phyloP scores from a whole-genome alignment of 2,888 invertebrate species.

The Tanypteryx hageni region DNA sequence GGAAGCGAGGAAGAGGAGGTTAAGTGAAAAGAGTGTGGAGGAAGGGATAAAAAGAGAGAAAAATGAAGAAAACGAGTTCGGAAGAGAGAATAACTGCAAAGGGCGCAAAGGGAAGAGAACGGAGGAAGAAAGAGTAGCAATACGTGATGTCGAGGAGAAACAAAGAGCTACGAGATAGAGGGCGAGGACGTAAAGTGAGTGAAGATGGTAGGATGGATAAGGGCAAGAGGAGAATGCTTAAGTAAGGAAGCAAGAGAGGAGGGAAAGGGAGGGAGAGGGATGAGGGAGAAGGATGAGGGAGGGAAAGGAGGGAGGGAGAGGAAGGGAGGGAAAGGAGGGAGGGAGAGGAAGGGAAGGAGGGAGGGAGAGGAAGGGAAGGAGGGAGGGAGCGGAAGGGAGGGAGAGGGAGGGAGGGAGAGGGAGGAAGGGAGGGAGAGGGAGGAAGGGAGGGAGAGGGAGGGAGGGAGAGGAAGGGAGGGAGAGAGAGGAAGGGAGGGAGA shows the following conservation, averaged over 20 bases:
- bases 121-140: background rate
- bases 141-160: background rate
- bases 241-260: background rate
- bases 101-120: background rate
- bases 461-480: too few relatives aligned
- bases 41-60: background rate
- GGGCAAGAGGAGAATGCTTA: background rate
- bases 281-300: conserved; percentile 66
- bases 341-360: too few relatives aligned
- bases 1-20: background rate
- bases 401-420: too few relatives aligned
- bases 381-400: too few relatives aligned
- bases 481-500: too few relatives aligned
- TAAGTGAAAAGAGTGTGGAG: background rate
- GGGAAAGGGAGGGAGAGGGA: background rate
- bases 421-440: too few relatives aligned
- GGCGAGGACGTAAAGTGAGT: background rate
- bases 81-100: background rate
- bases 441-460: too few relatives aligned
- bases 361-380: too few relatives aligned
- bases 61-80: background rate
- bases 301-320: conserved; percentile 66
- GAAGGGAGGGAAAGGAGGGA: background rate
- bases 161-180: background rate
- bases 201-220: background rate